phyloP scores from a whole-genome alignment of 2,113 vertebrate genomes.

The Cnemophilus loriae region DNA sequence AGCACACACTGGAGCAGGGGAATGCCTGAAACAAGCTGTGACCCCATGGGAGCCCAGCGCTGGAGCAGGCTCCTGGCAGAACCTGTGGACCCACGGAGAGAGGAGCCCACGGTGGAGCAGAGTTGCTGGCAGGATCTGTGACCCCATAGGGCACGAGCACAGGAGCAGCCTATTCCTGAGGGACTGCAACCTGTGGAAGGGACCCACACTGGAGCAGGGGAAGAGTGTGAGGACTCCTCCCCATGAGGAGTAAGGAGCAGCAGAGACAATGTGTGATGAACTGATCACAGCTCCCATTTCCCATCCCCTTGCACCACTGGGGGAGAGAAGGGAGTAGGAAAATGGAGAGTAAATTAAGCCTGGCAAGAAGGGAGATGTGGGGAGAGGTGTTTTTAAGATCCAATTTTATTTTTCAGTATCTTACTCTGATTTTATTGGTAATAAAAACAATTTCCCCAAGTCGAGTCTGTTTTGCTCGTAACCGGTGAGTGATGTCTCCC shows the following conservation, averaged over 20 bases:
- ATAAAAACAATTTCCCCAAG: neutral
- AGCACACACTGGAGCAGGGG: neutral
- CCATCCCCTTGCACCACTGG: neutral
- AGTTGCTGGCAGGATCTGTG: neutral
- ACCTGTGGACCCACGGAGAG: neutral
- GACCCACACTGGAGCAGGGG: neutral
- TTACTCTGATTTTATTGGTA: neutral
- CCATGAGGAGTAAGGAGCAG: neutral
- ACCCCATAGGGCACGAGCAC: neutral
- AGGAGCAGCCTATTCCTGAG: neutral
- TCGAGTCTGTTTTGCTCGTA: neutral
- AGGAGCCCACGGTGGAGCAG: neutral
- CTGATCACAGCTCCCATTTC: neutral
- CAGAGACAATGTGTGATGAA: neutral
- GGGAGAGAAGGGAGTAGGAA: neutral
- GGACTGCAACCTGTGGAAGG: neutral
- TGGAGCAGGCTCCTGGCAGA: neutral
- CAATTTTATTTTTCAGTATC: neutral
- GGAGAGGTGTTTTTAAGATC: neutral
- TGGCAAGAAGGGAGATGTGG: neutral
- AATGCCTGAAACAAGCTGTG: neutral
- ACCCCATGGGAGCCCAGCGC: neutral
- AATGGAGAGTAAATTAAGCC: neutral
- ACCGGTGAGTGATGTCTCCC: neutral
- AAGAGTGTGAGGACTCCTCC: neutral